Evolutionary conservation across 2,113 vertebrate species (phyloP), one percentile per base, ranked within the genome.

Genomic region (Oncorhynchus kisutch): DNA sequence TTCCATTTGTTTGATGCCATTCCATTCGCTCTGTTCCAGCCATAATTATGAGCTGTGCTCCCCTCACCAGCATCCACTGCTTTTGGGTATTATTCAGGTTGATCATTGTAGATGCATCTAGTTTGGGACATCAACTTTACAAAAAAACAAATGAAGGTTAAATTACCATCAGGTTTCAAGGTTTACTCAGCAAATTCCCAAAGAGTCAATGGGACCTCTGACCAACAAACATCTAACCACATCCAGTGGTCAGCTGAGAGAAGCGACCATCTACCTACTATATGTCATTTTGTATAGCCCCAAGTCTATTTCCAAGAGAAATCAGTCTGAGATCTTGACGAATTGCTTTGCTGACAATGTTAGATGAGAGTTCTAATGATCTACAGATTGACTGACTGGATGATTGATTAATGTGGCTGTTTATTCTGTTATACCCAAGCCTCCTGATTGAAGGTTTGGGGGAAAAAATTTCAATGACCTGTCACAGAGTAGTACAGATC

Each of bases 301-400:
- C 81, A 54, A 64, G 74, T 72, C 60, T 73, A 2, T 14, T 20
- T 67, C 45, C 66, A 0, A 1, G 5, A 45, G 16, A 48, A 70
- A 74, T 45, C 48, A 9, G 59, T 62, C 13, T 54, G 49, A 54
- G 14, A 5, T 54, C 60, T 70, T 86, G 76, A 86, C 72, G 48
- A 80, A 84, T 77, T 75, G 48, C 66, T 75, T n/a, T 76, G 80
- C 39, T 76, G 75, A 86, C 72, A 76, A 76, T 74, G 78, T 82
- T 82, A 34, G 76, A 83, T 60, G 72, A 70, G 2, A 67, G 48
- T 75, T 81, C 34, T 39, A 89, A 82, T 72, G 79, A 90, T 84
- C 73, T 75, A 77, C 87, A 81, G 70, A 84, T 81, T 81, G 81
- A 87, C 74, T 81, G 78, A 80, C 79, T 80, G 31, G n/a, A 77